phyloP scores from a whole-genome alignment of 2,888 invertebrate species.

The Chouioia cunea region DNA sequence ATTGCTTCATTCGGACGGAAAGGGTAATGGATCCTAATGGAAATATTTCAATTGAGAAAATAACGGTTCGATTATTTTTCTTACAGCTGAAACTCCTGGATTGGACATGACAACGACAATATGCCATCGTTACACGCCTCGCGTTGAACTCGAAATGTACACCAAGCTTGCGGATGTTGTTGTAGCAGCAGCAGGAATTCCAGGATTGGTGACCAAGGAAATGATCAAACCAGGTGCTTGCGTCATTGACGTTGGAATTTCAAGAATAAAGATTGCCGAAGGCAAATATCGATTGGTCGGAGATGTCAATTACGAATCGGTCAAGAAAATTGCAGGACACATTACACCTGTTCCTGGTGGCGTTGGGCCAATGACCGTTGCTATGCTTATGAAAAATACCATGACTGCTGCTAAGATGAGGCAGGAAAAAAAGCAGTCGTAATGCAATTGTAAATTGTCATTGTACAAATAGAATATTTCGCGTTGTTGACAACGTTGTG shows the following conservation, averaged over 20 bases:
- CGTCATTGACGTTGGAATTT: slow-evolving; percentile 91
- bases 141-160: slow-evolving; percentile 78
- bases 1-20: slow-evolving; percentile 83
- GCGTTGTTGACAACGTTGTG: no score
- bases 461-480: slow-evolving; percentile 4
- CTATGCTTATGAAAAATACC: slow-evolving; percentile 93
- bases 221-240: slow-evolving; percentile 92
- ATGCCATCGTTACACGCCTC: slow-evolving; percentile 89
- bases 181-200: slow-evolving; percentile 81
- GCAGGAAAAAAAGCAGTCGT: no score
- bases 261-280: slow-evolving; percentile 75
- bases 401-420: slow-evolving; percentile 77
- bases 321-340: slow-evolving; percentile 83
- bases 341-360: slow-evolving; percentile 94
- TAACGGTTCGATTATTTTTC: background rate
- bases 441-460: no score
- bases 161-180: slow-evolving; percentile 84
- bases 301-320: slow-evolving; percentile 90
- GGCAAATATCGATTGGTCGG: slow-evolving; percentile 85
- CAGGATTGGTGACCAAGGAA: slow-evolving; percentile 81
- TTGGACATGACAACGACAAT: slow-evolving; percentile 91
- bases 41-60: slow-evolving; percentile 48
- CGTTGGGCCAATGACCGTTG: slow-evolving; percentile 94
- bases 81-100: slow-evolving; percentile 70
- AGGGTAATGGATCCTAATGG: no score